phyloP scores from a whole-genome alignment of 2,888 invertebrate genomes.

The Ennomos fuscantarius region DNA sequence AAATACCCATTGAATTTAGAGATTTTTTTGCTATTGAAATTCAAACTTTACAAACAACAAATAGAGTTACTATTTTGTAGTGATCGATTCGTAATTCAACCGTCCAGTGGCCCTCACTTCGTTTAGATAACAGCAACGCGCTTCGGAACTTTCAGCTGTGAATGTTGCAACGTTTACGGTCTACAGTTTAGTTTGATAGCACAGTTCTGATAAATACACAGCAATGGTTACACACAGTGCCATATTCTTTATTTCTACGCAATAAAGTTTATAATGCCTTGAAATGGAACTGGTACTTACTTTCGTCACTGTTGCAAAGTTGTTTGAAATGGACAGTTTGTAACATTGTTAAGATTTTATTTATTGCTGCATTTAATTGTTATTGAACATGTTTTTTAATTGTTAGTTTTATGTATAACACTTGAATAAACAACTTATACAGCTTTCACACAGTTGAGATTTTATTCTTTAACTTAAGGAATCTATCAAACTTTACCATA shows the following conservation, averaged over 20 bases:
- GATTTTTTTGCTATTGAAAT: too few relatives aligned
- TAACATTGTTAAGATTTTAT: slow-evolving; percentile 21
- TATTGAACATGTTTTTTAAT: background rate
- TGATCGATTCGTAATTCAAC: slow-evolving; percentile 6
- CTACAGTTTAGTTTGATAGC: slow-evolving; percentile 27
- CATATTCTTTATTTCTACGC: background rate
- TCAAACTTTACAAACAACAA: too few relatives aligned
- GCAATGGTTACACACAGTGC: background rate
- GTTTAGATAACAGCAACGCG: slow-evolving; percentile 24
- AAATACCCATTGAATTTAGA: too few relatives aligned
- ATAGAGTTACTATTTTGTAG: too few relatives aligned
- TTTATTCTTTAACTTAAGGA: too few relatives aligned
- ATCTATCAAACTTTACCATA: too few relatives aligned
- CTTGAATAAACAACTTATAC: too few relatives aligned
- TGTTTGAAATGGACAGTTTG: slow-evolving; percentile 15
- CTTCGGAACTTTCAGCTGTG: slow-evolving; percentile 26
- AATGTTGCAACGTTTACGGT: slow-evolving; percentile 27
- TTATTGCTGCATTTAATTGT: slow-evolving; percentile 14
- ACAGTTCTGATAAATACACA: slow-evolving; percentile 11
- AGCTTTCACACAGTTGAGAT: too few relatives aligned
- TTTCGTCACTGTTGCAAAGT: slow-evolving; percentile 21
- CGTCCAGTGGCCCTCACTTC: slow-evolving; percentile 2
- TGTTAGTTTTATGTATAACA: too few relatives aligned
- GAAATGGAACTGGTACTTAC: background rate
- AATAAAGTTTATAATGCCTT: slow-evolving; percentile 1